Evolutionary conservation across 2,888 invertebrate genomes (phyloP), one percentile per base, ranked within the genome.

Genomic region (Mesorhabditis spiculigera): DNA sequence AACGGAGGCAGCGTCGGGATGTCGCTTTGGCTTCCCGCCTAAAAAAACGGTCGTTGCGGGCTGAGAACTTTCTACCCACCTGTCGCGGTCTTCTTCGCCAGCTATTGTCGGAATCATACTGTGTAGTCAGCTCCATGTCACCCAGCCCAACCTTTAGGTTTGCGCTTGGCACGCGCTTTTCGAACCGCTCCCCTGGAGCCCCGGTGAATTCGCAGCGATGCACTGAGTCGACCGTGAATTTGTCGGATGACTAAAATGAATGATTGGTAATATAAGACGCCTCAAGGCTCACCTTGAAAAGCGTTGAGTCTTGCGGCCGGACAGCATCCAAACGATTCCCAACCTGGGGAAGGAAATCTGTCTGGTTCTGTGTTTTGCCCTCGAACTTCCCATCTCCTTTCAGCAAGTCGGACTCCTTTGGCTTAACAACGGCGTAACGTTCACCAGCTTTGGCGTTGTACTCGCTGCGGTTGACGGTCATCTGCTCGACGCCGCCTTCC

Each of bases 251-350:
- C 67, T 28, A 67, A 71, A 68, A 67, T 68, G 42, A 63, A 43
- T 4, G 58, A 50, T 50, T 50, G n/a, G 10, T 50, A n/a, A 50
- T n/a, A 50, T 1, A 28, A 28, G 28, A 28, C 50, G 10, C 43
- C 43, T 5, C 50, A 45, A 10, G 73, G 41, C 10, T 68, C 66
- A 45, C 13, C 61, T 66, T 69, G 5, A 68, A 28, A 10, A 73
- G 69, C n/a, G 71, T 64, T 41, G 72, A 72, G n/a, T 69, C 73
- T 43, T 65, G 42, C 13, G 70, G 70, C 13, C 50, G 65, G 69
- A 65, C 67, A 8, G 67, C 64, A 44, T 73, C 73, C 58, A 65
- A 72, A 4, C 73, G 66, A 5, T 77, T 77, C 4, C 76, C 80
- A 10, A 63, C 64, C 45, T 74, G 68, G n/a, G 70, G 58, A 5